phyloP scores from a whole-genome alignment of 2,113 vertebrate species.

The Tympanuchus pallidicinctus region DNA sequence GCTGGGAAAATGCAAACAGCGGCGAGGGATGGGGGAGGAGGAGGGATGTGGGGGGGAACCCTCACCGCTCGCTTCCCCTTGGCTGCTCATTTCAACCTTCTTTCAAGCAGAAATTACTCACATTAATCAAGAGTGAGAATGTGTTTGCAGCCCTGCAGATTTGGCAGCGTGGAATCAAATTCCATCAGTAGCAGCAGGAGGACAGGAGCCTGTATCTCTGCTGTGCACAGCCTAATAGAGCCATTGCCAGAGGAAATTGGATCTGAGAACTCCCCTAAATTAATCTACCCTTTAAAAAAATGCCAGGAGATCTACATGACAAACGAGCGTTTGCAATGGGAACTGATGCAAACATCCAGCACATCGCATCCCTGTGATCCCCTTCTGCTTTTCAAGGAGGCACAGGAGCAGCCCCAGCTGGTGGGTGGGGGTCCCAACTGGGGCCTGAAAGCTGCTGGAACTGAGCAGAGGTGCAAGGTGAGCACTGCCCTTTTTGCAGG shows the following conservation, averaged over 20 bases:
- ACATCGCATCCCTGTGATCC: not conserved
- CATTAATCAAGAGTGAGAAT: constrained; percentile 71
- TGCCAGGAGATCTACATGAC: constrained; percentile 19
- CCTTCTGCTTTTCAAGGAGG: not conserved
- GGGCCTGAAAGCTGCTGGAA: not conserved
- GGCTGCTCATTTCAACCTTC: constrained; percentile 73
- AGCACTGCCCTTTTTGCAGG: not conserved
- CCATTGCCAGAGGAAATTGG: constrained; percentile 42
- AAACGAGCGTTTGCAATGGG: not conserved
- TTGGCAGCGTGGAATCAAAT: constrained; percentile 63
- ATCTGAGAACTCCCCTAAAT: constrained; percentile 52
- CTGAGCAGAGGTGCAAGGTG: not conserved
- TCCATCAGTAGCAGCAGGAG: constrained; percentile 56
- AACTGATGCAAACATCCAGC: not conserved
- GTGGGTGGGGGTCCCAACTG: fast-evolving
- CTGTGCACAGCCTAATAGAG: constrained; percentile 41
- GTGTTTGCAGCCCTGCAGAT: constrained; percentile 60
- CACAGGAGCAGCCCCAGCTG: fast-evolving
- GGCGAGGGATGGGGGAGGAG: constrained; percentile 16
- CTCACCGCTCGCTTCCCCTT: constrained; percentile 52
- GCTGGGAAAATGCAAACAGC: constrained; percentile 56
- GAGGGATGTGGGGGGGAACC: constrained; percentile 21
- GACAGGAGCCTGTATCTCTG: constrained; percentile 40
- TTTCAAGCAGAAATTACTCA: constrained; percentile 69
- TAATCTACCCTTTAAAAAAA: constrained; percentile 29